These are phyloP conservation scores for Plagodis pulveraria DNA, from an alignment of 2,888 invertebrate species.

Conservation along the genomic window DNA sequence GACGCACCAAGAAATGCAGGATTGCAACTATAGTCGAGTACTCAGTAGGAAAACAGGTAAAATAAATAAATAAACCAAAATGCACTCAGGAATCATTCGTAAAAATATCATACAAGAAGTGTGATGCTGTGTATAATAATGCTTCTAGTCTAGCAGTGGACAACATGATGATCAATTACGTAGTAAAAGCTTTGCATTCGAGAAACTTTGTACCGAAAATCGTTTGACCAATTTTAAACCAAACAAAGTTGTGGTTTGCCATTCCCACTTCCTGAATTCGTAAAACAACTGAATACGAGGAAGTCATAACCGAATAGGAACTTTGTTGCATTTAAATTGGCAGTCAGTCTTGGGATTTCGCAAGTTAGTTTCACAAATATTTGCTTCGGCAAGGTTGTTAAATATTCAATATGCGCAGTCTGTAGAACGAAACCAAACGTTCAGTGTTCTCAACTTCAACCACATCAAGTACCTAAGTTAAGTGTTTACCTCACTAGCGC, in stretches of 20 bases:
- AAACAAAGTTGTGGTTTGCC: not conserved
- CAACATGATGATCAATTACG: too few species aligned
- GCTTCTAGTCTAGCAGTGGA: too few species aligned
- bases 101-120: too few species aligned
- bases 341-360: slow-evolving; percentile 14
- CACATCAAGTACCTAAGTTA: slow-evolving; percentile 8
- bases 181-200: too few species aligned
- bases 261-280: slow-evolving; percentile 3
- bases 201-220: too few species aligned
- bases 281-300: slow-evolving; percentile 2
- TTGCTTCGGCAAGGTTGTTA: slow-evolving; percentile 18
- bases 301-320: slow-evolving; percentile 16
- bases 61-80: too few species aligned
- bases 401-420: slow-evolving; percentile 22
- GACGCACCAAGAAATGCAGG: too few species aligned
- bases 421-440: slow-evolving; percentile 12
- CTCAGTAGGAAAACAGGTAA: too few species aligned
- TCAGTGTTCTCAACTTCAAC: slow-evolving; percentile 8
- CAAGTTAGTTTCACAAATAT: slow-evolving; percentile 22
- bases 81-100: too few species aligned
- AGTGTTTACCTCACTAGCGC: too few species aligned
- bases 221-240: not conserved
- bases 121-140: too few species aligned
- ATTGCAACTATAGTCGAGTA: too few species aligned
- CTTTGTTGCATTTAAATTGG: slow-evolving; percentile 18